These are phyloP conservation scores for Tetragonula carbonaria DNA, from an alignment of 2,888 invertebrate species.

Conservation along the genomic window DNA sequence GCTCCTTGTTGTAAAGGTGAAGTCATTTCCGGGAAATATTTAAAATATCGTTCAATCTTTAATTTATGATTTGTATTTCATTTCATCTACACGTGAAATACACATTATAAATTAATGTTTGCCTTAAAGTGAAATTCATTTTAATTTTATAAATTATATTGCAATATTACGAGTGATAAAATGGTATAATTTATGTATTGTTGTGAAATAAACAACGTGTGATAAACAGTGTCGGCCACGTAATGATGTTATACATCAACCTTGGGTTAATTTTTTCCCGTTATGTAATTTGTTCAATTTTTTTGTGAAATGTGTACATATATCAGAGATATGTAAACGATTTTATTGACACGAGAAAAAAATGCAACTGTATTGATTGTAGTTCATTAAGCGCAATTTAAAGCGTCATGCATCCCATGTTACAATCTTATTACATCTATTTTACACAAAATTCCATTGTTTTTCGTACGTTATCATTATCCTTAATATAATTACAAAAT, in stretches of 20 bases:
- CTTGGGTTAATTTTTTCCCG: background rate
- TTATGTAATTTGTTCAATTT: constrained; percentile 1
- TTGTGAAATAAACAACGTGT: background rate
- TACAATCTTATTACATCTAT: background rate
- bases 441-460: background rate
- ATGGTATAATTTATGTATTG: background rate
- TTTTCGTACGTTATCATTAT: background rate
- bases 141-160: background rate
- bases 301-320: background rate
- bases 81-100: background rate
- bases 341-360: background rate
- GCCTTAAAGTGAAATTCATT: background rate
- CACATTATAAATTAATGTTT: background rate
- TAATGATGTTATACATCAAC: background rate
- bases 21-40: background rate
- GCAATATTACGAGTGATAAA: too few species aligned
- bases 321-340: background rate
- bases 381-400: background rate
- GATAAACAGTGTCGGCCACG: background rate
- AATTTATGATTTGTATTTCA: background rate
- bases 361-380: background rate
- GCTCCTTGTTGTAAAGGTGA: background rate
- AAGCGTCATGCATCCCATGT: background rate
- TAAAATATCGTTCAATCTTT: background rate
- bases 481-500: background rate